Evolutionary conservation across 2,888 invertebrate species (phyloP), one percentile per base, ranked within the genome.

Genomic region (Drosophila nigricruria): DNA sequence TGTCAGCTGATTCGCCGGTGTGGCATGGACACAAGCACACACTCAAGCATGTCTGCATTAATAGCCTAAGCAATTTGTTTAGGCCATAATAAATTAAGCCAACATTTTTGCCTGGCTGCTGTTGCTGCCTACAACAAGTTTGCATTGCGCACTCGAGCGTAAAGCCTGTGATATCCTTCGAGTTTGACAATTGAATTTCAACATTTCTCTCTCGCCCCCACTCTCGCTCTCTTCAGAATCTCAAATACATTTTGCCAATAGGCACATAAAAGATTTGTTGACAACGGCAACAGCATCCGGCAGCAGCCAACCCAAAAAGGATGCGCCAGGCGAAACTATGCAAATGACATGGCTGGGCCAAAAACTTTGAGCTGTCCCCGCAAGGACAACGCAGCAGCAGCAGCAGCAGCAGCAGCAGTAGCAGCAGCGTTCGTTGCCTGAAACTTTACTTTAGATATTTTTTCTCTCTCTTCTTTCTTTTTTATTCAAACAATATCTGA

Each of bases 231-330:
- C 23, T 14, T 45, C 36, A 38, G 42, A 30, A 14, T 70, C 36
- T 63, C 71, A 66, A 73, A 86, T 75, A 86, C 72, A 81, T 81
- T 68, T 81, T 84, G 84, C 84, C 84, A 79, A 87, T 81, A 87
- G 84, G 84, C 88, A 85, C 77, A 87, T 84, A 89, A 89, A 87
- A 87, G 88, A 85, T 85, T 83, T 83, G 89, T 83, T 89, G 87
- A 83, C 83, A 83, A 84, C 85, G 67, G 78, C 82, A 86, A 79
- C 67, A 70, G 75, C 74, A 83, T 75, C 77, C 79, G 70, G 56
- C 68, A 53, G 59, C 23, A 52, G 67, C 14, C 50, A 64, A 14
- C 18, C 40, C 43, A 45, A 71, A 53, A 71, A 66, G 79, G 75
- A 65, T 77, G 79, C 73, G 60, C 72, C 72, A 42, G 57, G 56